phyloP scores from a whole-genome alignment of 2,113 vertebrate species.

The Clarias gariepinus region DNA sequence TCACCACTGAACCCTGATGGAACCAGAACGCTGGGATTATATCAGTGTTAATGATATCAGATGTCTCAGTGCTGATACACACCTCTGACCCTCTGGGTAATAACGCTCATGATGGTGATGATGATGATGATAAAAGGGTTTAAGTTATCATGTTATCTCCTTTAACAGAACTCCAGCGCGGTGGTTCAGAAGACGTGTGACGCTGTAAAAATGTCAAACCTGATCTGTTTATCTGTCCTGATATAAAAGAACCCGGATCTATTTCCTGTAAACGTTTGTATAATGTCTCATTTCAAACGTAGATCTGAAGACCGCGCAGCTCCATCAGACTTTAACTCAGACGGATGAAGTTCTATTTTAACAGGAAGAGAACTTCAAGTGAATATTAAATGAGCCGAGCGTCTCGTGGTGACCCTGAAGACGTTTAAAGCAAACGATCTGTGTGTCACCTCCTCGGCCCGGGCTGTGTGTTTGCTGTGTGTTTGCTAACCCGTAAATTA shows the following conservation, averaged over 20 bases:
- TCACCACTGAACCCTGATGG: not conserved
- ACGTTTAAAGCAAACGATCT: not conserved
- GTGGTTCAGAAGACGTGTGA: too few relatives aligned
- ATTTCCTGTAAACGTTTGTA: not conserved
- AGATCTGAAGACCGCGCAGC: not conserved
- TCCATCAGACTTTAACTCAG: not conserved
- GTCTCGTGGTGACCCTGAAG: not conserved
- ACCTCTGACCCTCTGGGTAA: too few relatives aligned
- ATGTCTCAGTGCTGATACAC: not conserved
- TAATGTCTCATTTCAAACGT: not conserved
- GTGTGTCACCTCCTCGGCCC: not conserved
- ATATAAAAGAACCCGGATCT: too few relatives aligned
- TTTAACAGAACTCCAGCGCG: too few relatives aligned
- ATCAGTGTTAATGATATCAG: not conserved
- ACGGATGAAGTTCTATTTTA: not conserved
- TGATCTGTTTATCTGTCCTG: too few relatives aligned
- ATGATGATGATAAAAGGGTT: not conserved
- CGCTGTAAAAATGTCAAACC: too few relatives aligned
- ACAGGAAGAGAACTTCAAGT: not conserved
- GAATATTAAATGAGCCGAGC: not conserved
- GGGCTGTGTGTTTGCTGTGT: not conserved
- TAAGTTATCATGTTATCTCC: too few relatives aligned
- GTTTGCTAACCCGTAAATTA: not conserved
- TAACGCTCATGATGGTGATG: not conserved
- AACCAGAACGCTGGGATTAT: too few relatives aligned